Evolutionary conservation across 35 echinoderm and acorn worm genomes (phyloP).

Genomic region (Diadema setosum): DNA sequence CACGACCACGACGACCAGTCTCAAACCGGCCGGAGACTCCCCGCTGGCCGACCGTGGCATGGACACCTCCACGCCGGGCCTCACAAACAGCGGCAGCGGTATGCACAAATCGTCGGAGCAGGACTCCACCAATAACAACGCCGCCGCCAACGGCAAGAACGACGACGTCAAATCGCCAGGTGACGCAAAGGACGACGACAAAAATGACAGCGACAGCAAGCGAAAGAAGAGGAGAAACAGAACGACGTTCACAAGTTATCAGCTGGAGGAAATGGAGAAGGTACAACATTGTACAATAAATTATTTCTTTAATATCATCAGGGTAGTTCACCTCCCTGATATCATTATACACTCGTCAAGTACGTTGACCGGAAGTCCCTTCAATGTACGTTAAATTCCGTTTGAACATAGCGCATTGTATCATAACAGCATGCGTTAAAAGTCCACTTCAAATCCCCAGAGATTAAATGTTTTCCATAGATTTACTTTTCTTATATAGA

Average conservation of each 20-base stretch:
- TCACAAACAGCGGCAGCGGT: background rate
- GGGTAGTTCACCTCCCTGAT: too few species aligned
- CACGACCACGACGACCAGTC: constrained; percentile 2
- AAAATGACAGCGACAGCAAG: constrained; percentile 71
- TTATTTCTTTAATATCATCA: too few species aligned
- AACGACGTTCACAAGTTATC: constrained; percentile 98
- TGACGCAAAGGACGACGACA: constrained; percentile 66
- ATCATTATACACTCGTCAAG: too few species aligned
- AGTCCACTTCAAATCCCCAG: too few species aligned
- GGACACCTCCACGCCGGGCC: background rate
- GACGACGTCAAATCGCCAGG: constrained; percentile 68
- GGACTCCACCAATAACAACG: constrained; percentile 35
- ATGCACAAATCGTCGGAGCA: background rate
- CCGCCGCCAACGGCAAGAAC: constrained; percentile 58
- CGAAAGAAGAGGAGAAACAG: constrained; percentile 94
- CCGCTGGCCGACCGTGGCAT: background rate
- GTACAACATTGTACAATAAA: too few species aligned
- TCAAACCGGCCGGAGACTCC: background rate
- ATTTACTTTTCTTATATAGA: too few species aligned
- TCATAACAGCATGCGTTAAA: too few species aligned
- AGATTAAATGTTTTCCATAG: too few species aligned
- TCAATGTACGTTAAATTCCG: too few species aligned
- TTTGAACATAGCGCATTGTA: too few species aligned
- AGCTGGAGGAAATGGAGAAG: constrained; percentile 97
- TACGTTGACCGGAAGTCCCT: too few species aligned